phyloP scores from a whole-genome alignment of 2,888 invertebrate species.

The Nasonovia ribisnigri region DNA sequence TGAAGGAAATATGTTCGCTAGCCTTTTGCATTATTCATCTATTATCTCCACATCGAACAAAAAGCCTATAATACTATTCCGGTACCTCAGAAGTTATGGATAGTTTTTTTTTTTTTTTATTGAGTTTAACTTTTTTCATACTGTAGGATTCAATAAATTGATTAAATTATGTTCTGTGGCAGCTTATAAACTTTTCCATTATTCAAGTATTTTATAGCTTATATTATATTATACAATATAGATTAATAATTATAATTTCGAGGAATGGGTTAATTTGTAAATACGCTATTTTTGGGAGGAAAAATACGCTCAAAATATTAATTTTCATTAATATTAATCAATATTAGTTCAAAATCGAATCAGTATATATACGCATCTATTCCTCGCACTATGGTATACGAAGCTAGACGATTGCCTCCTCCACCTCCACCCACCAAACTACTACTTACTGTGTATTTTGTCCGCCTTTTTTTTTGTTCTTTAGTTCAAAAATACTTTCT shows the following conservation, averaged over 20 bases:
- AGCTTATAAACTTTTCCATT: background rate
- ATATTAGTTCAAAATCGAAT: background rate
- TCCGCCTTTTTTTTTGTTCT: background rate
- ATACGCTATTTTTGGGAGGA: background rate
- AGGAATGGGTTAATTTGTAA: background rate
- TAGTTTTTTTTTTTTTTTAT: background rate
- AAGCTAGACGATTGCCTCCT: background rate
- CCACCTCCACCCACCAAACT: background rate
- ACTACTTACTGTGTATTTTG: background rate
- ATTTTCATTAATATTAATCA: background rate
- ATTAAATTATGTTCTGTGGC: background rate
- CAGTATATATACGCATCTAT: background rate
- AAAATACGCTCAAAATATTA: background rate
- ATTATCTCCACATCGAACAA: background rate
- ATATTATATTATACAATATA: background rate
- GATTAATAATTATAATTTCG: too few relatives aligned
- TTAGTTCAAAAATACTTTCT: conserved; percentile 5
- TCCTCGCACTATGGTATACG: background rate
- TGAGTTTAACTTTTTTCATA: background rate
- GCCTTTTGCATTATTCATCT: background rate
- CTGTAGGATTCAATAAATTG: background rate
- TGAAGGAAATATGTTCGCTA: background rate
- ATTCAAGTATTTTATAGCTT: background rate
- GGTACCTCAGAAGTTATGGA: background rate
- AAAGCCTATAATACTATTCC: too few relatives aligned